Evolutionary conservation across 2,888 invertebrate species (phyloP), one percentile per base, ranked within the genome.

Genomic region (Troides helena): DNA sequence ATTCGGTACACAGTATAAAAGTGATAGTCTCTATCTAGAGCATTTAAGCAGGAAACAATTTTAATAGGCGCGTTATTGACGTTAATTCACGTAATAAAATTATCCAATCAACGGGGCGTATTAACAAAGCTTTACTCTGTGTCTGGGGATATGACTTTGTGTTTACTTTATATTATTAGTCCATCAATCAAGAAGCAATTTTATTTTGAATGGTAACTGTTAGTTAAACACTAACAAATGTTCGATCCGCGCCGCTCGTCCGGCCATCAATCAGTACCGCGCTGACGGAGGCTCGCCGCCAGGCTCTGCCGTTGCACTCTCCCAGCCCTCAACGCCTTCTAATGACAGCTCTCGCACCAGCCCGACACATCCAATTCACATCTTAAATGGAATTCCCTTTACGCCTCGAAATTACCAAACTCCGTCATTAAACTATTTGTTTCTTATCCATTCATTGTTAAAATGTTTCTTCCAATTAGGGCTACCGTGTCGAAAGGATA

Each of bases 401-500:
- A 85, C 87, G 88, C 86, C 85, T 88, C 81, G 77, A 88, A 88
- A 89, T 90, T 89, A 88, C 81, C 82, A 85, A 79, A 85, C 84
- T 84, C 85, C 84, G 84, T 88, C 89, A 90, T 90, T 90, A 90
- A 89, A 87, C 84, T 90, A 89, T 91, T 92, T 90, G 92, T 91
- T 91, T 90, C 86, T 89, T 86, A 83, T 84, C 85, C 80, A 81
- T 88, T 90, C 89, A 89, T 89, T 86, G 83, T 88, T 82, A 84
- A 85, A 82, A 87, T 80, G 82, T 88, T 90, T 90, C 83, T 87
- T 88, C 92, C 92, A 92, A 92, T 92, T 92, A 92, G 92, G 88
- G 91, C 92, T 92, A 92, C 92, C 92, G 92, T 92, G 92, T 92
- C 92, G 92, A 92, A 92, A 92, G 90, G 90, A 90, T 92, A 92